phyloP scores from a whole-genome alignment of 2,113 vertebrate genomes.

The Chionodraco myersi region DNA sequence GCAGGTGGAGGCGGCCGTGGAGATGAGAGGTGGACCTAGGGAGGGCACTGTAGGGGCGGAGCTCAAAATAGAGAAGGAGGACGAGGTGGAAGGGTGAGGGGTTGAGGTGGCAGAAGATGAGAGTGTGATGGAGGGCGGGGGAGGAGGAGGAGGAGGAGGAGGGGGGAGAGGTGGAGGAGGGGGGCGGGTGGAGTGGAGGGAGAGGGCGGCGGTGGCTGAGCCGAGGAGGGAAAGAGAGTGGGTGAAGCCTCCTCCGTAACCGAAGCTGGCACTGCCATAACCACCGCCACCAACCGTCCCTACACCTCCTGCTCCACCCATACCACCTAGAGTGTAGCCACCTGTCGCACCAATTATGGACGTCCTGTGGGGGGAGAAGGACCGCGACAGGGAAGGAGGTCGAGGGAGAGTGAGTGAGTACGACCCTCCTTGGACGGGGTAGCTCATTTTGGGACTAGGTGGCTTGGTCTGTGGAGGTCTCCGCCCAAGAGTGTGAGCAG shows the following conservation, averaged over 20 bases:
- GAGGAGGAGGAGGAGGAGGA: conserved; percentile 73
- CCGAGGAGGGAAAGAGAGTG: conserved; percentile 70
- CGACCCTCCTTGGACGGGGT: conserved; percentile 67
- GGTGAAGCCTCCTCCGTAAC: conserved; percentile 67
- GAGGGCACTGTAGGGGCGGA: neutral
- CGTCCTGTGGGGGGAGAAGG: conserved; percentile 80
- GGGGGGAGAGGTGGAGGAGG: conserved; percentile 82
- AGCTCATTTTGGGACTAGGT: conserved; percentile 80
- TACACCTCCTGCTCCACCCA: conserved; percentile 24
- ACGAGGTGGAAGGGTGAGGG: conserved; percentile 52
- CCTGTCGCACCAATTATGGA: conserved; percentile 73
- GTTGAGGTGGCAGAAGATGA: conserved; percentile 50
- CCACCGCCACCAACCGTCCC: conserved; percentile 43
- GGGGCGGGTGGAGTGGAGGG: conserved; percentile 80
- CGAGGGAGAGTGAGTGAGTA: conserved; percentile 84
- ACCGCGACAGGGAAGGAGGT: conserved; percentile 76
- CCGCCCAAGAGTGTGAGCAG: conserved; percentile 83
- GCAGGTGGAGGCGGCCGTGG: conserved; percentile 71
- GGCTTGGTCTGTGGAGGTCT: conserved; percentile 80
- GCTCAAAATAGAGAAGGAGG: conserved; percentile 56
- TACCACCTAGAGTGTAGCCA: conserved; percentile 54
- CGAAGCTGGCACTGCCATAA: conserved; percentile 25
- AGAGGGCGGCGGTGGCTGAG: conserved; percentile 81
- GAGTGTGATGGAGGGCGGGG: conserved; percentile 28
- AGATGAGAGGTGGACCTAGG: conserved; percentile 74